These are phyloP conservation scores for Galago senegalensis DNA, from an alignment of 2,797 vertebrate species.

Conservation along the genomic window DNA sequence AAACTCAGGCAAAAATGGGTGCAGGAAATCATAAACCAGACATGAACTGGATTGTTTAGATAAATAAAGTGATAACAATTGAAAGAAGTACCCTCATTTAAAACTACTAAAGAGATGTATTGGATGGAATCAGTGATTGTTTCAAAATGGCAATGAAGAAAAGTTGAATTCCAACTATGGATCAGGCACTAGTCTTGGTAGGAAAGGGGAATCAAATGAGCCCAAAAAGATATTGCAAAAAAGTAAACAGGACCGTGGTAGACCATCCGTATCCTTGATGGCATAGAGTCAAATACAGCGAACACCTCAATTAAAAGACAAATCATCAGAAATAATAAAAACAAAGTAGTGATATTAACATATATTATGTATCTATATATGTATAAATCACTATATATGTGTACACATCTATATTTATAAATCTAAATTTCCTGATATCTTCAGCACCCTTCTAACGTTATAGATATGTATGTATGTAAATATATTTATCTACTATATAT, in stretches of 20 bases:
- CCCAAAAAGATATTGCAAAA: not conserved
- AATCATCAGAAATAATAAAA: not conserved
- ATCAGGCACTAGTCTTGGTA: not conserved
- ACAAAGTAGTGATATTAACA: not conserved
- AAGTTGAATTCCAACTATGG: not conserved
- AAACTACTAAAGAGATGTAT: not conserved
- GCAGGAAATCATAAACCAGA: not conserved
- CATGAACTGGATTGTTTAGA: not conserved
- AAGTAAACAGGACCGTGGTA: not conserved
- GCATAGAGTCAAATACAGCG: not conserved
- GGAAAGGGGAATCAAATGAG: constrained; percentile 2
- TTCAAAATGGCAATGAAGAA: not conserved
- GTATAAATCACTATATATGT: too few species aligned
- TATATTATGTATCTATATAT: too few species aligned
- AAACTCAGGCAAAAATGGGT: not conserved
- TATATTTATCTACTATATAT: too few species aligned
- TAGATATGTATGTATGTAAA: too few species aligned
- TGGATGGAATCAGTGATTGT: not conserved
- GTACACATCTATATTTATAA: too few species aligned
- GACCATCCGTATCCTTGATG: not conserved
- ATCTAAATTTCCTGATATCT: too few species aligned
- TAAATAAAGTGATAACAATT: not conserved
- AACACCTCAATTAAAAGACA: constrained; percentile 19
- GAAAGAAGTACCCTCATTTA: not conserved
- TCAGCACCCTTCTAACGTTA: too few species aligned